phyloP scores from a whole-genome alignment of 1,140 invertebrate genomes.

The Gryon sp. region DNA sequence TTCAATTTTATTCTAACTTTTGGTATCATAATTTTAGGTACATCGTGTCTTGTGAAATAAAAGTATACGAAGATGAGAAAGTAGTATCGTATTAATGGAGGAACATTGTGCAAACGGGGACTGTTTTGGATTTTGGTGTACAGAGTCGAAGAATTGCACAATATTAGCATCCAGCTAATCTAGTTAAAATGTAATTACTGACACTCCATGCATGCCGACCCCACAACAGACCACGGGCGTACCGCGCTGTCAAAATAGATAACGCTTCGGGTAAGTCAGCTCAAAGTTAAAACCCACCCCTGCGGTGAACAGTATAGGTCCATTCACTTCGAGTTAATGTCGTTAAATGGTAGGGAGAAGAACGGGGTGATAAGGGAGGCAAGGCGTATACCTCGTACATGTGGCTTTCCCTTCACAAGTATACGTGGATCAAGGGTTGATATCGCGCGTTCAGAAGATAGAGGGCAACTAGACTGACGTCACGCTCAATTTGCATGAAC shows the following conservation, averaged over 20 bases:
- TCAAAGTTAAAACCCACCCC: constrained; percentile 77
- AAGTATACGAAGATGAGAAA: too few species aligned
- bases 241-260: constrained; percentile 80
- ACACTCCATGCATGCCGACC: constrained; percentile 62
- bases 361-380: constrained; percentile 48
- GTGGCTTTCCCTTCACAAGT: constrained; percentile 50
- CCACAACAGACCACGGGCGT: constrained; percentile 75
- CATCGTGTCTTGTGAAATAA: too few species aligned
- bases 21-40: too few species aligned
- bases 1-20: too few species aligned
- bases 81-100: too few species aligned
- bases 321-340: constrained; percentile 75
- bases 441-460: constrained; percentile 56
- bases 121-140: neutral
- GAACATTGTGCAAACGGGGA: too few species aligned
- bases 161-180: constrained; percentile 45
- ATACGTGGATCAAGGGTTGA: constrained; percentile 63
- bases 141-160: constrained; percentile 11
- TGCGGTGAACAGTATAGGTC: constrained; percentile 67
- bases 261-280: constrained; percentile 77
- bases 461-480: constrained; percentile 52
- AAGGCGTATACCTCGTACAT: constrained; percentile 35
- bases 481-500: constrained; percentile 64
- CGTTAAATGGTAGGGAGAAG: constrained; percentile 70
- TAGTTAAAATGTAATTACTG: constrained; percentile 76